Conservation (phyloP, 2,888 invertebrate genomes). For the Onthophagus sagittarius region DNA sequence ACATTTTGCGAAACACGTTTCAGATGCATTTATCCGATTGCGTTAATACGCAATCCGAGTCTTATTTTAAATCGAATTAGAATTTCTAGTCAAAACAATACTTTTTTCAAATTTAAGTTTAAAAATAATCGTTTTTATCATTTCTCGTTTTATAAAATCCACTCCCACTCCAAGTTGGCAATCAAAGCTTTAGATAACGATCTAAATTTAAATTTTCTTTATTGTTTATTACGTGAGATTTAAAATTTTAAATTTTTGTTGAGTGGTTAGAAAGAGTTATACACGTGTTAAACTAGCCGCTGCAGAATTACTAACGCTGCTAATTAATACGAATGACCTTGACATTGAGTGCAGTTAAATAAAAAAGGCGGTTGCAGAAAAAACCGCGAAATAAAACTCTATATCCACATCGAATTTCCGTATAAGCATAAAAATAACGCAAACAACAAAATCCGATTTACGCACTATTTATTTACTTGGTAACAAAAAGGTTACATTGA, state of each 20-base stretch:
- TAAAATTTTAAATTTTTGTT: too few species aligned
- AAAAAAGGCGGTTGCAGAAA: not conserved
- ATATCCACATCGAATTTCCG: not conserved
- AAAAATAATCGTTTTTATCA: not conserved
- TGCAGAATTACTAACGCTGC: not conserved
- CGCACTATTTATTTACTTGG: not conserved
- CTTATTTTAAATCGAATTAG: not conserved
- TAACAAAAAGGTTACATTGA: not conserved
- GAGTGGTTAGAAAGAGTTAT: not conserved
- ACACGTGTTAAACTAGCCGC: not conserved
- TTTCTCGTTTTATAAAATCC: not conserved
- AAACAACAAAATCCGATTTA: not conserved
- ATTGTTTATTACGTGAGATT: not conserved
- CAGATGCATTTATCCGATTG: not conserved
- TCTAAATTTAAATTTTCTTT: not conserved
- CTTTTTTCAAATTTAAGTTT: not conserved
- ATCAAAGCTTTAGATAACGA: not conserved
- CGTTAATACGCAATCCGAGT: not conserved
- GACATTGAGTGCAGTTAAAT: not conserved
- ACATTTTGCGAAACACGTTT: not conserved
- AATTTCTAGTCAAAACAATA: too few species aligned
- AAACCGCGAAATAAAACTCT: not conserved
- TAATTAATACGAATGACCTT: not conserved
- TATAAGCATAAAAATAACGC: not conserved
- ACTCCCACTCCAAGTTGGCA: not conserved